Evolutionary conservation across 1,140 invertebrate species (phyloP).

Genomic region (Drosophila busckii): DNA sequence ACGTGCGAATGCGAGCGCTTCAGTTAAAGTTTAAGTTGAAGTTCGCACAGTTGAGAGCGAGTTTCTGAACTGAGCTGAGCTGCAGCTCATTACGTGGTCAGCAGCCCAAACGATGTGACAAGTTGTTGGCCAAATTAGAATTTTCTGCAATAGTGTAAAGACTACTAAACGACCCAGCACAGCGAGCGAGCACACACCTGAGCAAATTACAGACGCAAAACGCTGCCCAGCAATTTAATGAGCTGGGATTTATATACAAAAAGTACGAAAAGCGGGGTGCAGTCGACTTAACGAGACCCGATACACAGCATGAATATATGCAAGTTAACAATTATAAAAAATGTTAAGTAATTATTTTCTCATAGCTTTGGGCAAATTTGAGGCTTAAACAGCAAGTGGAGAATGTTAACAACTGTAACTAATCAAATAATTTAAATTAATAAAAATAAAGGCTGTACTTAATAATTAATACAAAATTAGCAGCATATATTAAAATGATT

Average conservation of each 20-base stretch:
- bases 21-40: constrained; percentile 8
- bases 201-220: constrained; percentile 46
- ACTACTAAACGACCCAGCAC: background rate
- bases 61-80: constrained; percentile 22
- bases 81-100: constrained; percentile 70
- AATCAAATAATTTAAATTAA: no score
- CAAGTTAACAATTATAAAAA: no score
- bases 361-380: no score
- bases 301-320: no score
- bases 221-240: constrained; percentile 70
- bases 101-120: constrained; percentile 60
- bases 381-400: no score
- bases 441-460: no score
- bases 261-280: constrained; percentile 9
- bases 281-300: no score
- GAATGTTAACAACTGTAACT: no score
- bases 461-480: no score
- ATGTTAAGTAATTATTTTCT: no score
- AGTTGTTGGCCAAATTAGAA: constrained; percentile 62
- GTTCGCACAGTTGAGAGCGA: background rate
- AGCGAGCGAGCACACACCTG: constrained; percentile 3
- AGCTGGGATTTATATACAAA: constrained; percentile 73
- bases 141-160: constrained; percentile 27
- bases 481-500: no score
- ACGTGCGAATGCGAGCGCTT: constrained; percentile 66